phyloP scores from a whole-genome alignment of 2,113 vertebrate species.

The Atractosteus spatula region DNA sequence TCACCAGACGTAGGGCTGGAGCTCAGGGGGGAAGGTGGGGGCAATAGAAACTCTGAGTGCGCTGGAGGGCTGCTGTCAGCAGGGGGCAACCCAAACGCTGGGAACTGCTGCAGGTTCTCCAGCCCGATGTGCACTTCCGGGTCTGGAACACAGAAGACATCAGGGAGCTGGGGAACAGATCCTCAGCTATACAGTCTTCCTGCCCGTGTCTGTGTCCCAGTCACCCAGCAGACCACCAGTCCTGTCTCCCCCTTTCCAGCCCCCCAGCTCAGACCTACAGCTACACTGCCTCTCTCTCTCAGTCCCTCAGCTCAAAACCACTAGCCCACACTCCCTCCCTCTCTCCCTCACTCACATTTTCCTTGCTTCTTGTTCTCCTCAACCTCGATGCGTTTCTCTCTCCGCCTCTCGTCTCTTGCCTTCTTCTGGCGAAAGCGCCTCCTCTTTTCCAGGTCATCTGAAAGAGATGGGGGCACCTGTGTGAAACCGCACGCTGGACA shows the following conservation, averaged over 20 bases:
- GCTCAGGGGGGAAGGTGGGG: slow-evolving; percentile 62
- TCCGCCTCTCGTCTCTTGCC: slow-evolving; percentile 85
- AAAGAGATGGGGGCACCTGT: not conserved
- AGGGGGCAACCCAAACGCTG: slow-evolving; percentile 80
- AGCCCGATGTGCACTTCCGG: slow-evolving; percentile 93
- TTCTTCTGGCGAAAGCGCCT: slow-evolving; percentile 90
- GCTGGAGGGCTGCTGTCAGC: slow-evolving; percentile 45
- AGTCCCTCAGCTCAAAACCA: too few species aligned
- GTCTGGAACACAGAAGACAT: slow-evolving; percentile 59
- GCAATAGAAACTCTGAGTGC: slow-evolving; percentile 51
- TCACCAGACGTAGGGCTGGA: slow-evolving; percentile 62
- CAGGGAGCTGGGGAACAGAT: not conserved
- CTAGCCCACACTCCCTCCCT: not conserved
- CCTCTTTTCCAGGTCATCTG: slow-evolving; percentile 93
- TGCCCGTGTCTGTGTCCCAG: too few species aligned
- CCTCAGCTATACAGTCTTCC: too few species aligned
- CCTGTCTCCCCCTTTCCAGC: not conserved
- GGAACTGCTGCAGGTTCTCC: slow-evolving; percentile 97
- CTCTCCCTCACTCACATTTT: slow-evolving; percentile 73
- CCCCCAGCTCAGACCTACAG: not conserved
- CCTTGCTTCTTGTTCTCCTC: slow-evolving; percentile 97
- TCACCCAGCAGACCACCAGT: too few species aligned
- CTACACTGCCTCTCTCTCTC: not conserved
- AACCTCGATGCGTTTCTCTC: slow-evolving; percentile 91
- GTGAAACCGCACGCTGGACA: not conserved